Conservation (phyloP, 2,888 invertebrate species). For the Hirtodrosophila histrioides region DNA sequence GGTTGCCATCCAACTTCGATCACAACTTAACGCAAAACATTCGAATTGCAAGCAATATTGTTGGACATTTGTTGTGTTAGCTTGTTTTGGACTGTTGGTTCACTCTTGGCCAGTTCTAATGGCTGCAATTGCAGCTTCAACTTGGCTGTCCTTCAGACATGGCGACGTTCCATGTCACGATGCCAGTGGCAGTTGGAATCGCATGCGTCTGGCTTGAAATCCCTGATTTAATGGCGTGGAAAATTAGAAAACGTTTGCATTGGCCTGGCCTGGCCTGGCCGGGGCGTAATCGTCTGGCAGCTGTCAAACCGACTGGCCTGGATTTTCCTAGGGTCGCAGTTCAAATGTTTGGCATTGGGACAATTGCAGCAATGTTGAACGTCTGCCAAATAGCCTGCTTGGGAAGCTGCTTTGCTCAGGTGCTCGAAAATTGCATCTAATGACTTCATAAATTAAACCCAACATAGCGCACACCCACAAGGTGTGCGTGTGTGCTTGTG, state of each 20-base stretch:
- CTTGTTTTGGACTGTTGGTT: slow-evolving; percentile 3
- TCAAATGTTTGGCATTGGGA: slow-evolving; percentile 47
- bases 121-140: slow-evolving; percentile 24
- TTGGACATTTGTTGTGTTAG: slow-evolving; percentile 33
- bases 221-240: slow-evolving; percentile 80
- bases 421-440: slow-evolving; percentile 69
- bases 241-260: slow-evolving; percentile 81
- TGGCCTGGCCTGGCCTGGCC: slow-evolving; percentile 22
- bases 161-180: slow-evolving; percentile 35
- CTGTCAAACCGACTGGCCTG: slow-evolving; percentile 66
- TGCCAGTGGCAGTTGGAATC: slow-evolving; percentile 49
- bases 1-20: slow-evolving; percentile 5
- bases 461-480: slow-evolving; percentile 7
- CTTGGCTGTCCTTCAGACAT: slow-evolving; percentile 29
- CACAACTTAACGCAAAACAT: slow-evolving; percentile 13
- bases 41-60: slow-evolving; percentile 19
- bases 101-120: slow-evolving; percentile 4
- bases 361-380: slow-evolving; percentile 49
- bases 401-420: slow-evolving; percentile 37
- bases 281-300: slow-evolving; percentile 50
- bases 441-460: slow-evolving; percentile 68
- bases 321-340: slow-evolving; percentile 43
- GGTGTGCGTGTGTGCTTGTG: not conserved
- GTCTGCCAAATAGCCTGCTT: slow-evolving; percentile 49
- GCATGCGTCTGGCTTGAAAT: slow-evolving; percentile 63